These are phyloP conservation scores for Dicrurus megarhynchus DNA, from an alignment of 2,113 vertebrate genomes.

Conservation along the genomic window DNA sequence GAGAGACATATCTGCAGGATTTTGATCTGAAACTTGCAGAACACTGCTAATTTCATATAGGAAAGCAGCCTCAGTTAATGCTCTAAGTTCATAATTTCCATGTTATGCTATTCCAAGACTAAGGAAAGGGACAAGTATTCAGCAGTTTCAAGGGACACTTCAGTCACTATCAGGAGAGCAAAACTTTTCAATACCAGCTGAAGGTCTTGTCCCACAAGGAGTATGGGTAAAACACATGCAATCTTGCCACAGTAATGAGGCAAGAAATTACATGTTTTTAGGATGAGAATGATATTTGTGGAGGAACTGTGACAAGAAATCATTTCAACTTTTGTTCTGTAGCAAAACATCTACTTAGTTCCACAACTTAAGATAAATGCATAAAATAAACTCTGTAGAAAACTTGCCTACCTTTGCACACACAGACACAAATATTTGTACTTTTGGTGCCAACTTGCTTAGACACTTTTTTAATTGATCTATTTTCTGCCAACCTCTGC, in stretches of 20 bases:
- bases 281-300: neutral
- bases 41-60: neutral
- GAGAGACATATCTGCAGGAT: neutral
- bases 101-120: neutral
- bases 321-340: neutral
- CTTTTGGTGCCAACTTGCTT: neutral
- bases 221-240: neutral
- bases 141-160: neutral
- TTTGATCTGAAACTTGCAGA: neutral
- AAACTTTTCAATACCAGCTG: neutral
- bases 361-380: neutral
- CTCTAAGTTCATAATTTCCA: neutral
- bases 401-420: neutral
- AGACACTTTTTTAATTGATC: neutral
- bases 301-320: slow-evolving; percentile 1
- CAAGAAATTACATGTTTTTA: neutral
- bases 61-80: neutral
- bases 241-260: neutral
- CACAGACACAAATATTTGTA: slow-evolving; percentile 9
- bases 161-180: neutral
- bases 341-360: slow-evolving; percentile 27
- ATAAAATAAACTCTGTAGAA: neutral
- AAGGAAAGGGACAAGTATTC: neutral
- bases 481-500: neutral
- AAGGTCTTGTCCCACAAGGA: neutral